These are phyloP conservation scores for Isichthys henryi DNA, from an alignment of 2,113 vertebrate species.

Conservation along the genomic window DNA sequence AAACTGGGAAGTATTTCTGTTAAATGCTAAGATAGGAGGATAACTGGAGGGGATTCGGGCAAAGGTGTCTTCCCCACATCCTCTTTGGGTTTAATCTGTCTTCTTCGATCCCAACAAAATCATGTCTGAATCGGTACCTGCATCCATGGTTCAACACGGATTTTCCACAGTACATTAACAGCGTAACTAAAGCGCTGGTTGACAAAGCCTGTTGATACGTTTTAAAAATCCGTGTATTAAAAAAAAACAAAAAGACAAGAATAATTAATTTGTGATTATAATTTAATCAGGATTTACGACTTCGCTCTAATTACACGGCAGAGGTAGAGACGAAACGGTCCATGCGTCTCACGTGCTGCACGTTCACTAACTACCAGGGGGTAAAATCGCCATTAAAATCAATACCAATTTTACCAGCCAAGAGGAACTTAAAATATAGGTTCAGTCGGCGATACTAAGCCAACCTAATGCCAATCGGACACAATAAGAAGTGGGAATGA, in stretches of 20 bases:
- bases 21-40: not conserved
- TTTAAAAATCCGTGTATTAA: not conserved
- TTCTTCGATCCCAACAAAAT: not conserved
- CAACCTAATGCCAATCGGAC: not conserved
- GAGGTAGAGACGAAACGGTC: not conserved
- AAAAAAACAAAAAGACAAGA: not conserved
- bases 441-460: not conserved
- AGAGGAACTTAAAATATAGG: not conserved
- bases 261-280: not conserved
- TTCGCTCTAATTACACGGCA: not conserved
- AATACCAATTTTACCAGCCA: not conserved
- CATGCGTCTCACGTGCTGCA: not conserved
- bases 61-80: not conserved
- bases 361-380: not conserved
- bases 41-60: not conserved
- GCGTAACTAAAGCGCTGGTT: not conserved
- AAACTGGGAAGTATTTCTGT: not conserved
- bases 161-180: not conserved
- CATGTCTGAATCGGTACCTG: not conserved
- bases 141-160: not conserved
- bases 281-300: not conserved
- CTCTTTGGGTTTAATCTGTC: not conserved
- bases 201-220: not conserved
- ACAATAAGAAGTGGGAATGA: not conserved
- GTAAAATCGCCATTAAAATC: not conserved